A percentile compares a stretch with the other conserved stretches of the same genome.
Evolutionary conservation across 2,888 invertebrate species (phyloP).

Genomic region (Protodeltote pygarga): DNA sequence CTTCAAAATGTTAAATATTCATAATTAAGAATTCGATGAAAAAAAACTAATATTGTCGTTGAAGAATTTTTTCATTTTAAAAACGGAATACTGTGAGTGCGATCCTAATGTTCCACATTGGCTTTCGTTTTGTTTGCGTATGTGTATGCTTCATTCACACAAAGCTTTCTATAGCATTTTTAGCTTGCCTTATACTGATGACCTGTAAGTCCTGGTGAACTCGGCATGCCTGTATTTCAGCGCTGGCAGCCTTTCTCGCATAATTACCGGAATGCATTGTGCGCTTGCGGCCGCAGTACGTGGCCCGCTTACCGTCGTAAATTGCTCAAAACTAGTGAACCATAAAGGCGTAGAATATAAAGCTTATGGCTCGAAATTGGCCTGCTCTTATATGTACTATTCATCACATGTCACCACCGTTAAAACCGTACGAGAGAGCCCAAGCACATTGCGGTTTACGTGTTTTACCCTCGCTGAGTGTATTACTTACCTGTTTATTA

Average conservation of each 20-base stretch:
- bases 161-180: slow-evolving; percentile 37
- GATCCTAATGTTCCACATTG: slow-evolving; percentile 19
- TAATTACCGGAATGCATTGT: slow-evolving; percentile 83
- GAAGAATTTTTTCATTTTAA: too few relatives aligned
- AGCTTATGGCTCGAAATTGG: slow-evolving; percentile 56
- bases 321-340: slow-evolving; percentile 70
- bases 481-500: slow-evolving; percentile 19
- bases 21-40: slow-evolving; percentile 17
- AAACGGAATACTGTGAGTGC: neutral
- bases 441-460: slow-evolving; percentile 19
- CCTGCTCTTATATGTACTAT: slow-evolving; percentile 27
- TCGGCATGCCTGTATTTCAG: slow-evolving; percentile 54
- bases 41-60: too few relatives aligned
- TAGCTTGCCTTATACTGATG: slow-evolving; percentile 39
- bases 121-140: slow-evolving; percentile 22
- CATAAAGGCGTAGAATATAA: slow-evolving; percentile 63
- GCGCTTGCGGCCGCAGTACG: slow-evolving; percentile 64
- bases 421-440: slow-evolving; percentile 13
- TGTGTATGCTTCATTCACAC: slow-evolving; percentile 26
- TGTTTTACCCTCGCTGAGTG: slow-evolving; percentile 10
- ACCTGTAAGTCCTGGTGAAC: slow-evolving; percentile 36
- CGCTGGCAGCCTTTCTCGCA: slow-evolving; percentile 69
- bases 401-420: slow-evolving; percentile 23
- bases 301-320: slow-evolving; percentile 70
- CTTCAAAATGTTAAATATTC: slow-evolving; percentile 23